Conservation (phyloP, 1,140 invertebrate genomes). For the Drosophila pseudoananassae region DNA sequence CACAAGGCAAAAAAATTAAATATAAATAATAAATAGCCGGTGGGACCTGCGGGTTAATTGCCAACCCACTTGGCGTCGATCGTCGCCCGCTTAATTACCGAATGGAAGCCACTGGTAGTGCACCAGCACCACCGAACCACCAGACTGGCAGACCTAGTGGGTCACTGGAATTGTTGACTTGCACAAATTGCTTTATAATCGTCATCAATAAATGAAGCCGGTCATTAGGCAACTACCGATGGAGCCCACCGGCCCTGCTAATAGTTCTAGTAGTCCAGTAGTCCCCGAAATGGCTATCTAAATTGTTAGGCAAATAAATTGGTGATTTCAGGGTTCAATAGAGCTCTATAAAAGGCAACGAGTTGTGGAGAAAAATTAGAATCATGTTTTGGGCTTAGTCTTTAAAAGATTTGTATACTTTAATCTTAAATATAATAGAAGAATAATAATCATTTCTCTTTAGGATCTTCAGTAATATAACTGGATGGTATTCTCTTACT, state of each 20-base stretch:
- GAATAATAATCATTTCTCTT: too few relatives aligned
- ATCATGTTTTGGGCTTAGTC: too few relatives aligned
- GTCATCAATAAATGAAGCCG: constrained; percentile 78
- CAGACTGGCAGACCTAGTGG: constrained; percentile 23
- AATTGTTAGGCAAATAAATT: constrained; percentile 62
- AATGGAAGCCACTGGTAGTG: constrained; percentile 18
- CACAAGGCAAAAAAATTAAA: neutral
- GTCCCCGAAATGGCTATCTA: neutral
- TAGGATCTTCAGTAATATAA: too few relatives aligned
- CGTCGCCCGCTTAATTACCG: constrained; percentile 64
- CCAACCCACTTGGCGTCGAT: constrained; percentile 62
- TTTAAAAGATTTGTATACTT: too few relatives aligned
- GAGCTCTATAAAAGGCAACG: neutral
- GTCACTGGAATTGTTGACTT: constrained; percentile 54
- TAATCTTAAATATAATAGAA: too few relatives aligned
- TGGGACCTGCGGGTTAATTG: constrained; percentile 66
- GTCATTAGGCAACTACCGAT: constrained; percentile 55
- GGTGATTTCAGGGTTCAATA: constrained; percentile 27
- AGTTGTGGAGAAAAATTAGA: too few relatives aligned
- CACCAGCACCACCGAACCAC: constrained; percentile 10
- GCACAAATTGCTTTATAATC: constrained; percentile 83
- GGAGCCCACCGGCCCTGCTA: neutral
- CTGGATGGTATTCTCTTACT: too few relatives aligned
- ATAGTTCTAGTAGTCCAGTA: neutral
- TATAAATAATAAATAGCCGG: constrained; percentile 46